These are phyloP conservation scores for Chaitophorus viminalis DNA, from an alignment of 2,888 invertebrate species.

Conservation along the genomic window DNA sequence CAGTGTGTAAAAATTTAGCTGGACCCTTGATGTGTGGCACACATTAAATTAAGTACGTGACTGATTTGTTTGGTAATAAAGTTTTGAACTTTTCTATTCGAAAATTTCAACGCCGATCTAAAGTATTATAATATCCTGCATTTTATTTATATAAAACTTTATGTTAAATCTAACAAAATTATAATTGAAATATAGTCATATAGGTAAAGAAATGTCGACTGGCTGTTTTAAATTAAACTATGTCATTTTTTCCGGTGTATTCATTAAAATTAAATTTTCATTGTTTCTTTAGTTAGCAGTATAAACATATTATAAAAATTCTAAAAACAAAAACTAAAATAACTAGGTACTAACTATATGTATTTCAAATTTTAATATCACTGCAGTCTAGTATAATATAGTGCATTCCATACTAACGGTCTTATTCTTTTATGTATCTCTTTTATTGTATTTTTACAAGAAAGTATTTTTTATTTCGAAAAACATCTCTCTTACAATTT, in stretches of 20 bases:
- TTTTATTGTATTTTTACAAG: no score
- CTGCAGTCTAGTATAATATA: neutral
- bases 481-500: neutral
- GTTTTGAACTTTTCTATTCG: neutral
- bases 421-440: no score
- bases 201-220: neutral
- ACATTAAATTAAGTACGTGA: neutral
- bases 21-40: conserved; percentile 9
- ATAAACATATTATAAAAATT: neutral
- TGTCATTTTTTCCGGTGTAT: neutral
- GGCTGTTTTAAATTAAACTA: neutral
- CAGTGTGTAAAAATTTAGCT: conserved; percentile 26
- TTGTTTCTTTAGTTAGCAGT: neutral
- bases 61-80: neutral
- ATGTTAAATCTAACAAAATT: no score
- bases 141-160: no score
- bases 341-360: neutral
- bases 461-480: neutral
- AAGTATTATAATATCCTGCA: no score
- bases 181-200: neutral
- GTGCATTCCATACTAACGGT: no score
- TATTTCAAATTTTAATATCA: conserved; percentile 14
- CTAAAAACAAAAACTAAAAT: neutral
- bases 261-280: neutral
- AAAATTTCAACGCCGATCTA: neutral